phyloP scores from a whole-genome alignment of 2,113 vertebrate species.

The Rostratula benghalensis region DNA sequence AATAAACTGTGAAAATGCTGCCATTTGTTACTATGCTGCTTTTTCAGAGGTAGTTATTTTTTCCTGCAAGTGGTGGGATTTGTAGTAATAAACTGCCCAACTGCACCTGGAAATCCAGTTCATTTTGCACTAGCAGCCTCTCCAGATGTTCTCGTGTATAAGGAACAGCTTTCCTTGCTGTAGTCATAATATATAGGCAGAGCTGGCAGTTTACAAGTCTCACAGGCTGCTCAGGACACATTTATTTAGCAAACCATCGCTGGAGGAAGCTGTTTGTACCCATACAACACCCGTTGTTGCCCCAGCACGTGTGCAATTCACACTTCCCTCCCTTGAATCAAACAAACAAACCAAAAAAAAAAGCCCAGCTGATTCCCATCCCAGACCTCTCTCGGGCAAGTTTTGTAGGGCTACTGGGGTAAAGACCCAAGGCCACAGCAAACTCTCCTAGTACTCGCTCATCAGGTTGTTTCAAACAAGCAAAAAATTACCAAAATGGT shows the following conservation, averaged over 20 bases:
- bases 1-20: neutral
- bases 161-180: neutral
- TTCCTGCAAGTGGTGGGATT: neutral
- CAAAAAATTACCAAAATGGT: neutral
- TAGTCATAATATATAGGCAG: neutral
- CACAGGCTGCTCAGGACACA: neutral
- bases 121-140: neutral
- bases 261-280: neutral
- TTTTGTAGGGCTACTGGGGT: neutral
- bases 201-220: neutral
- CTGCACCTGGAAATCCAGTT: neutral
- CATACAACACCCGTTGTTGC: fast-evolving
- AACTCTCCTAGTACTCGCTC: neutral
- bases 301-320: fast-evolving
- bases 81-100: neutral
- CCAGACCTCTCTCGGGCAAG: neutral
- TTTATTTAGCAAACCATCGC: neutral
- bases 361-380: neutral
- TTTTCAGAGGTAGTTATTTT: neutral
- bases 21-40: neutral
- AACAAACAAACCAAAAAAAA: neutral
- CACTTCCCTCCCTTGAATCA: neutral
- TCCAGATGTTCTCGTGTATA: neutral
- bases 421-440: neutral
- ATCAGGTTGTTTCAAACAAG: neutral